A percentile compares a stretch with the other conserved stretches of the same genome.
phyloP scores from a whole-genome alignment of 2,113 vertebrate genomes.

The Tragelaphus imberbis region DNA sequence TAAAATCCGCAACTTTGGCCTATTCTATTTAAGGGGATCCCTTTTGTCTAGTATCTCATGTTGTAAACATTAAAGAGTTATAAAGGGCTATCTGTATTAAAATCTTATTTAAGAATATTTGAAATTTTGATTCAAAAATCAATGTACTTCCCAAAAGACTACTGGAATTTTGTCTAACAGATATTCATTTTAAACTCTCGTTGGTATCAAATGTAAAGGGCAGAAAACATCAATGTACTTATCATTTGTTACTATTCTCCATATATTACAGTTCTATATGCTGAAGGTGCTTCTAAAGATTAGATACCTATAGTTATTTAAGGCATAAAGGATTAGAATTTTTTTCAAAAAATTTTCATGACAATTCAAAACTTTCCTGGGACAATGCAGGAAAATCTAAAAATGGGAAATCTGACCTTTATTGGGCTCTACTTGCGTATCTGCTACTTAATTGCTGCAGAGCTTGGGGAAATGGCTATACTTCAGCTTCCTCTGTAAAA shows the following conservation, averaged over 20 bases:
- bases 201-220: background rate
- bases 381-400: background rate
- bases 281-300: background rate
- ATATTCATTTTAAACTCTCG: background rate
- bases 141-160: background rate
- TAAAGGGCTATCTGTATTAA: background rate
- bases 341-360: background rate
- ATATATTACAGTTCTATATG: background rate
- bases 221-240: background rate
- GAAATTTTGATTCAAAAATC: constrained; percentile 5
- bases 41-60: background rate
- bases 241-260: background rate
- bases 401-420: background rate
- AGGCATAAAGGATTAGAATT: background rate
- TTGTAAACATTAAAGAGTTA: constrained; percentile 1
- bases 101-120: background rate
- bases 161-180: background rate
- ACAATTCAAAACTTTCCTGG: constrained; percentile 16
- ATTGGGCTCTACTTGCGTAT: background rate
- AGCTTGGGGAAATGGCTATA: background rate
- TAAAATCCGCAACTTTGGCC: background rate
- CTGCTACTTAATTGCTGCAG: background rate
- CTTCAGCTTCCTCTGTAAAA: constrained; percentile 8
- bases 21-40: background rate
- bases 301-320: background rate